Evolutionary conservation across 2,888 invertebrate genomes (phyloP), one percentile per base, ranked within the genome.

Genomic region (Pollenia griseotomentosa): DNA sequence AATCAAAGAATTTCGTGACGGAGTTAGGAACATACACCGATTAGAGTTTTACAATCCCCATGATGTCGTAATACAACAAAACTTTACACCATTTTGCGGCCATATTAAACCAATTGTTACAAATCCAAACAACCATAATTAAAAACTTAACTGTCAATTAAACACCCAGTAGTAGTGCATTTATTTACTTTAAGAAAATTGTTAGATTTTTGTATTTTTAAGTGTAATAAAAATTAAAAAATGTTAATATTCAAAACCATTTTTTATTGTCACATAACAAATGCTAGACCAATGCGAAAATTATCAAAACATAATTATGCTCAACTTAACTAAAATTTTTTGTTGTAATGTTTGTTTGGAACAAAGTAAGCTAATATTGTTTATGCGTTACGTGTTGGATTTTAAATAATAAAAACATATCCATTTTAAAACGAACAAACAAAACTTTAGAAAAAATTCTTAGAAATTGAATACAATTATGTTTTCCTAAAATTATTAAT

Each of bases 41-140:
- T 86, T 90, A 3, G 91, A 91, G 71, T 90, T 89, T 61, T 88
- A 83, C 12, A 89, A 89, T 66, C 86, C 61, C 1, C 89, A 80
- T 77, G 89, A 68, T 82, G 89, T 73, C 65, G 88, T 70, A 11
- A 33, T 92, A 10, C 48, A 86, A 0, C 87, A 90, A 3, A 92
- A 91, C 75, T 91, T 90, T 80, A 19, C 88, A 4, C 89, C 88
- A 0, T 9, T 63, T 2, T 90, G 91, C 87, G 91, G 91, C 0
- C 92, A 92, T 7, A 80, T 92, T 2, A 88, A 88, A 61, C 92
- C 92, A 14, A 40, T 88, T 1, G 88, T 63, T 40, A 10, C 61
- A 99, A 94, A 99, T 99, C 93, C 95, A 96, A 6, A 94, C 95
- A 82, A 95, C 94, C 55, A 80, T 11, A 66, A 86, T 63, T 88